These are phyloP conservation scores for Platerodrilus igneus DNA, from an alignment of 2,888 invertebrate species.

Conservation along the genomic window DNA sequence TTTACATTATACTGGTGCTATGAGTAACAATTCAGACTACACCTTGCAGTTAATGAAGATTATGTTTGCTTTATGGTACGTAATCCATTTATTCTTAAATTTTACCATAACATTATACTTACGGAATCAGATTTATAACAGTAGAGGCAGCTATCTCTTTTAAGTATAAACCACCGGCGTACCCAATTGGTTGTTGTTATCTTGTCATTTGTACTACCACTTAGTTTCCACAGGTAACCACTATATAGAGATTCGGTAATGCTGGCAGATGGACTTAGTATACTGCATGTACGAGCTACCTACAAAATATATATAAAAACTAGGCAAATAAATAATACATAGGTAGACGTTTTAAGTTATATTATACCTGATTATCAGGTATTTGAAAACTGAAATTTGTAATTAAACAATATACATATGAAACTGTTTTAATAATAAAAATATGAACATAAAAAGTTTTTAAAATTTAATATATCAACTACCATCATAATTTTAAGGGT, in stretches of 20 bases:
- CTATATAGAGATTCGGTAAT: conserved; percentile 63
- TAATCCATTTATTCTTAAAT: too few species aligned
- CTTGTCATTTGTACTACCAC: conserved; percentile 54
- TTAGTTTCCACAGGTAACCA: conserved; percentile 74
- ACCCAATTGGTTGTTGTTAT: conserved; percentile 71
- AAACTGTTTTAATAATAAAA: neutral
- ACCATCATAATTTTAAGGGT: too few species aligned
- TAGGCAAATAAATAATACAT: neutral
- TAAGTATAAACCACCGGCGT: conserved; percentile 84
- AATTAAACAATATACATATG: neutral
- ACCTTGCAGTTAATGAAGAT: too few species aligned
- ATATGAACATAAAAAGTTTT: neutral
- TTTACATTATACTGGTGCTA: too few species aligned
- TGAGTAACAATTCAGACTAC: too few species aligned
- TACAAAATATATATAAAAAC: conserved; percentile 31
- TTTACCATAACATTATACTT: conserved; percentile 46
- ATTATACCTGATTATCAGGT: too few species aligned
- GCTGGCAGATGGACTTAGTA: conserved; percentile 65
- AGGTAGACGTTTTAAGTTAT: too few species aligned
- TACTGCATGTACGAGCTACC: conserved; percentile 83
- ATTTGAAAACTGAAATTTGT: too few species aligned
- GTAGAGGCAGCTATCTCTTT: conserved; percentile 89
- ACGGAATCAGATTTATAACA: conserved; percentile 91
- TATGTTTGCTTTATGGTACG: too few species aligned
- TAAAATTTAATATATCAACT: too few species aligned